A percentile compares a stretch with the other conserved stretches of the same genome.
phyloP scores from a whole-genome alignment of 35 echinoderm and acorn worm species.

The Apostichopus japonicus region DNA sequence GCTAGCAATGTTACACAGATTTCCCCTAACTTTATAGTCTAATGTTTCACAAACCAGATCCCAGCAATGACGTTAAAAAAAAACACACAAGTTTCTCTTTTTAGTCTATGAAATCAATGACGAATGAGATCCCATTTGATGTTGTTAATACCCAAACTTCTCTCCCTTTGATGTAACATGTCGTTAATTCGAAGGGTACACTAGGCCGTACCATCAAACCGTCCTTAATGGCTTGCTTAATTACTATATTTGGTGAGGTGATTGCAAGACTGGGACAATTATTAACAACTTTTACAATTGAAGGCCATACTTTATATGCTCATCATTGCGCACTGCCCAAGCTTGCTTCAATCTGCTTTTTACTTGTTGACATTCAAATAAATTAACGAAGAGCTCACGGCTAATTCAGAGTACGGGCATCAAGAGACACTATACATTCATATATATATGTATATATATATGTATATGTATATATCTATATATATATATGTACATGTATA shows the following conservation, averaged over 20 bases:
- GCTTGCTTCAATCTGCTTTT: not conserved
- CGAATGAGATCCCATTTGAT: too few relatives aligned
- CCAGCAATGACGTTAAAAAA: too few relatives aligned
- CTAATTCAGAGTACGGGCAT: not conserved
- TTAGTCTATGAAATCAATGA: too few relatives aligned
- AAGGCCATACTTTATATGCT: not conserved
- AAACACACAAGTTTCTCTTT: too few relatives aligned
- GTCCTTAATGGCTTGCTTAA: slow-evolving; percentile 22
- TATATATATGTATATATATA: too few relatives aligned
- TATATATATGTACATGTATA: too few relatives aligned
- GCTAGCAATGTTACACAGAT: too few relatives aligned
- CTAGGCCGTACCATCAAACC: not conserved
- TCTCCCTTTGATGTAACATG: slow-evolving; percentile 1
- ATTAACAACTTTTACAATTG: not conserved
- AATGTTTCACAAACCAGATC: too few relatives aligned
- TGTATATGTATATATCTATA: too few relatives aligned
- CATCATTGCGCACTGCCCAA: not conserved
- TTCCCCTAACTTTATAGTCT: too few relatives aligned
- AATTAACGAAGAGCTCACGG: not conserved
- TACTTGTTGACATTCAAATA: not conserved
- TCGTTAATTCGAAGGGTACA: slow-evolving; percentile 14
- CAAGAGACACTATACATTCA: not conserved
- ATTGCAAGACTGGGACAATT: slow-evolving; percentile 7
- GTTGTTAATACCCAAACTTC: not conserved
- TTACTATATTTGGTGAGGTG: slow-evolving; percentile 33